Evolutionary conservation across 2,888 invertebrate genomes (phyloP).

Genomic region (Pammene fasciana): DNA sequence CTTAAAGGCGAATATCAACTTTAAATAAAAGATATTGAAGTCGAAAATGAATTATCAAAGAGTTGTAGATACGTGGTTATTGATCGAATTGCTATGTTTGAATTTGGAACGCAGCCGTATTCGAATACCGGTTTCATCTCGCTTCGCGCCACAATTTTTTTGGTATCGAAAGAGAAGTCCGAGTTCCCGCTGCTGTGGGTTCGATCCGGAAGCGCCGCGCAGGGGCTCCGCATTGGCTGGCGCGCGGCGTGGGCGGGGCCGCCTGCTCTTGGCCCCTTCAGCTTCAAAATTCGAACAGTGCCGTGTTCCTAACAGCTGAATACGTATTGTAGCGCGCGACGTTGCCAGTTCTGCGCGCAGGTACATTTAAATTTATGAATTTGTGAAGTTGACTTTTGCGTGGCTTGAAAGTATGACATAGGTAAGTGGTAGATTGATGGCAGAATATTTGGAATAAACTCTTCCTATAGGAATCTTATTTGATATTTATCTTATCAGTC

Average conservation of each 20-base stretch:
- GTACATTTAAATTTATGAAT: constrained; percentile 62
- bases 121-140: constrained; percentile 41
- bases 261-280: constrained; percentile 65
- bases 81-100: constrained; percentile 20
- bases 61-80: constrained; percentile 1
- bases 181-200: constrained; percentile 49
- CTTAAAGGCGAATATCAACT: not conserved
- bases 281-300: constrained; percentile 65
- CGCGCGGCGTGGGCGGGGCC: constrained; percentile 67
- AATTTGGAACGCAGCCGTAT: constrained; percentile 37
- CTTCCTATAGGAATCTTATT: constrained; percentile 30
- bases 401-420: constrained; percentile 39
- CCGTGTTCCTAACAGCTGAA: constrained; percentile 79
- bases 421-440: constrained; percentile 17
- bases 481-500: not conserved
- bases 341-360: constrained; percentile 74
- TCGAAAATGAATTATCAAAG: not conserved
- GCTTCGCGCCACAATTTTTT: constrained; percentile 41
- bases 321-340: constrained; percentile 73
- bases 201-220: constrained; percentile 49
- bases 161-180: constrained; percentile 50
- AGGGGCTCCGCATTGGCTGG: constrained; percentile 61
- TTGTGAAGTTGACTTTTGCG: constrained; percentile 42
- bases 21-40: not conserved
- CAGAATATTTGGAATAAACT: not conserved